Percentiles rank a stretch among this genome's conserved stretches.
Evolutionary conservation across 2,888 invertebrate species (phyloP).

Genomic region (Cataglyphis rosenhaueri): DNA sequence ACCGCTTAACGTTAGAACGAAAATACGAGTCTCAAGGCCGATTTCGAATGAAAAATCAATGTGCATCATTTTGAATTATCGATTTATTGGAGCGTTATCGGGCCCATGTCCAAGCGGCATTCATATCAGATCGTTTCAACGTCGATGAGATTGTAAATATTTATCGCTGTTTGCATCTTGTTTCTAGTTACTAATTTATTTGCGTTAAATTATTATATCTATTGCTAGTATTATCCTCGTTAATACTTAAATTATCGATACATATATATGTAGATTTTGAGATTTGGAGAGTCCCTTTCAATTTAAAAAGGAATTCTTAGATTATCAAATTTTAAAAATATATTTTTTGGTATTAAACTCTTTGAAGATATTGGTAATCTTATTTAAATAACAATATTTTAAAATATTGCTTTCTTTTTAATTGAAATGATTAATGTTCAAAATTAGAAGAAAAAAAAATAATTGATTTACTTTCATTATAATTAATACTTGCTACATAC

Average conservation of each 20-base stretch:
- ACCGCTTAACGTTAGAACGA: background rate
- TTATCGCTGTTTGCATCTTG: constrained; percentile 25
- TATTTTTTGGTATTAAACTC: background rate
- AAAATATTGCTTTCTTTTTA: background rate
- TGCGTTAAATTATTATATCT: constrained; percentile 18
- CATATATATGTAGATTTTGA: background rate
- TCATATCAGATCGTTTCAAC: constrained; percentile 20
- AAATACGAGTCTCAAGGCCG: background rate
- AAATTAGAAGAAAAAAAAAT: background rate
- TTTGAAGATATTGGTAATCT: background rate
- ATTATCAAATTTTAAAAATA: background rate
- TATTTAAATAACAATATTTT: background rate
- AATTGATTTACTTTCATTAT: background rate
- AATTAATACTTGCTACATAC: background rate
- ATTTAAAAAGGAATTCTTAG: background rate
- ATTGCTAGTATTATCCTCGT: background rate
- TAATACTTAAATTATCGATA: background rate
- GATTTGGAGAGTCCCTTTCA: background rate
- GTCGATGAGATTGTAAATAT: constrained; percentile 19
- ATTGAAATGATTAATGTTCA: background rate
- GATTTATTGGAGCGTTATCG: constrained; percentile 33
- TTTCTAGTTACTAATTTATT: constrained; percentile 23
- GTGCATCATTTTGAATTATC: constrained; percentile 34
- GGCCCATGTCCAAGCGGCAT: background rate
- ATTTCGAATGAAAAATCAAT: background rate